Evolutionary conservation across 2,797 vertebrate species (phyloP).

Genomic region (Gobio occitaniae): DNA sequence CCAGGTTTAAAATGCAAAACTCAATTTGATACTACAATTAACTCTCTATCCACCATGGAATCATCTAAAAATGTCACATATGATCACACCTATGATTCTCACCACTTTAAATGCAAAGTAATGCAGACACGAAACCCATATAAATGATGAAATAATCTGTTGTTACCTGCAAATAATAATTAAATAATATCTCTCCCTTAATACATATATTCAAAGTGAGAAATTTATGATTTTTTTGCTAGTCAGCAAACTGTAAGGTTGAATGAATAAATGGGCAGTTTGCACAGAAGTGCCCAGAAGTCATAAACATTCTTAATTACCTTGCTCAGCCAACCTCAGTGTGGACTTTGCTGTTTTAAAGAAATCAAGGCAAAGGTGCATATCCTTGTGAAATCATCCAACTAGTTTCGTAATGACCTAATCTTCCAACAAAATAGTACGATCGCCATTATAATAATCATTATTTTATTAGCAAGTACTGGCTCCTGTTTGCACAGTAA

Average conservation of each 20-base stretch:
- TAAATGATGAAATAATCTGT: slow-evolving; percentile 3
- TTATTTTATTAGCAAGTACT: background rate
- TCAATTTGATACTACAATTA: background rate
- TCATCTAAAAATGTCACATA: background rate
- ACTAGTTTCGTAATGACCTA: slow-evolving; percentile 5
- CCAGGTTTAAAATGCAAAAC: background rate
- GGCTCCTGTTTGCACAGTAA: slow-evolving; percentile 8
- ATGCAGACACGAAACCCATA: background rate
- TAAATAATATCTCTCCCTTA: background rate
- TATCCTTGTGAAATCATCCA: slow-evolving; percentile 33
- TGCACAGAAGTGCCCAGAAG: slow-evolving; percentile 26
- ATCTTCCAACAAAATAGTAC: slow-evolving; percentile 24
- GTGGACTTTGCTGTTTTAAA: slow-evolving; percentile 39
- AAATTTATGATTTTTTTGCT: background rate
- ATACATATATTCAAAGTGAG: slow-evolving; percentile 11
- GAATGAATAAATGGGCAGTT: slow-evolving; percentile 28
- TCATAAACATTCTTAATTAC: slow-evolving; percentile 45
- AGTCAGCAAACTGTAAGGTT: slow-evolving; percentile 37
- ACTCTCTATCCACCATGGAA: background rate
- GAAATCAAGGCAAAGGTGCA: slow-evolving; percentile 41
- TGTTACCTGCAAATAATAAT: slow-evolving; percentile 23
- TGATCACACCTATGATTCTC: background rate
- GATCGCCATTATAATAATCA: slow-evolving; percentile 10
- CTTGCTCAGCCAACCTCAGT: slow-evolving; percentile 37
- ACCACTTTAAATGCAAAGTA: slow-evolving; percentile 17